A percentile compares a stretch with the other conserved stretches of the same genome.
Conservation (phyloP, 23 tunicate species). For the Phallusia fumigata region DNA sequence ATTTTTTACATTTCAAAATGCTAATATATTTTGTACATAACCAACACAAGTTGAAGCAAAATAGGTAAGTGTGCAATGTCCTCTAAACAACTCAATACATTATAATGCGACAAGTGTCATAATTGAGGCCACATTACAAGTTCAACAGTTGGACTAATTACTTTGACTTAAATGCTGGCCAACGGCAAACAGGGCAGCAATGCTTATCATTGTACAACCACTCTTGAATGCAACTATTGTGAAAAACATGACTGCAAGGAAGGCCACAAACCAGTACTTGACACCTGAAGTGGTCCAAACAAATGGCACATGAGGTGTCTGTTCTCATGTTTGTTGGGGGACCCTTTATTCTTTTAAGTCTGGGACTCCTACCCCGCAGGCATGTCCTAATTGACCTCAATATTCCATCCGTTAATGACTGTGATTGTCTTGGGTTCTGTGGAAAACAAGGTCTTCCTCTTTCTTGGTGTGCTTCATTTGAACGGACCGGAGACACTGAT, state of each 20-base stretch:
- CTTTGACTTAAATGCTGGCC: slow-evolving; percentile 57
- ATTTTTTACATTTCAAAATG: too few species aligned
- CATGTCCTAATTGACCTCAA: slow-evolving; percentile 25
- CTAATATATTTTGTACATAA: too few species aligned
- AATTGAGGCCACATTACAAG: too few species aligned
- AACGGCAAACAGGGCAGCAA: slow-evolving; percentile 65
- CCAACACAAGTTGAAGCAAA: too few species aligned
- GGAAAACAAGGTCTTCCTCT: slow-evolving; percentile 38
- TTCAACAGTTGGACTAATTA: background rate
- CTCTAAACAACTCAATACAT: too few species aligned
- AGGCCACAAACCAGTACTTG: slow-evolving; percentile 42
- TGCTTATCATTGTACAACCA: slow-evolving; percentile 58
- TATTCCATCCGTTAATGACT: background rate
- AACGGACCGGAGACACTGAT: slow-evolving; percentile 27
- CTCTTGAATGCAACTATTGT: slow-evolving; percentile 43
- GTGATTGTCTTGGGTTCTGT: background rate
- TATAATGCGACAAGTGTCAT: too few species aligned
- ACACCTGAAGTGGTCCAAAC: slow-evolving; percentile 38
- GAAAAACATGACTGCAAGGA: slow-evolving; percentile 61
- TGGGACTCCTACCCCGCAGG: slow-evolving; percentile 55
- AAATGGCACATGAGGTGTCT: slow-evolving; percentile 38
- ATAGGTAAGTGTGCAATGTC: too few species aligned
- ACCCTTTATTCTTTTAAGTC: slow-evolving; percentile 21
- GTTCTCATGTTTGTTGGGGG: slow-evolving; percentile 49
- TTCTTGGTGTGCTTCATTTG: background rate